These are phyloP conservation scores for Jacana jacana DNA, from an alignment of 2,113 vertebrate genomes.

Conservation along the genomic window DNA sequence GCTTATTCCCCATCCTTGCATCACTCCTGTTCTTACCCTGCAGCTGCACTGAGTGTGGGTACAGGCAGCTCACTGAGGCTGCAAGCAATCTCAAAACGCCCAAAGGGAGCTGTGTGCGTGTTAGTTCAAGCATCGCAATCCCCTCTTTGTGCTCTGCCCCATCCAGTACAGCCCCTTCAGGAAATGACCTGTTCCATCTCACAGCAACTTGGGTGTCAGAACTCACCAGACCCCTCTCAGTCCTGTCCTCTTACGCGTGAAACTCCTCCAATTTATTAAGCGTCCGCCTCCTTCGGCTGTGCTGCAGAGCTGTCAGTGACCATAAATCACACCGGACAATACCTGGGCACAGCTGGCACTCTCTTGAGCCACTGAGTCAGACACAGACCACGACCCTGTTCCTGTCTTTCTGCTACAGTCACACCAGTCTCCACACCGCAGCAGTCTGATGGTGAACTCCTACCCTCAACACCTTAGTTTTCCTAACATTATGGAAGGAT, in stretches of 20 bases:
- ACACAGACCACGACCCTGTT: too few relatives aligned
- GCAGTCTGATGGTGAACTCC: not conserved
- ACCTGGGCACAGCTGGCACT: not conserved
- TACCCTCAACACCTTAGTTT: accelerated
- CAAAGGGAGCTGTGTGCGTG: too few relatives aligned
- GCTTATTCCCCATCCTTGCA: not conserved
- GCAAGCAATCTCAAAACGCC: not conserved
- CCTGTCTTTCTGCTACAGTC: not conserved
- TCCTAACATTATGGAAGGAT: not conserved
- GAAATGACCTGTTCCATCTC: accelerated
- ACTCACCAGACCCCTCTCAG: not conserved
- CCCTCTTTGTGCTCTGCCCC: not conserved
- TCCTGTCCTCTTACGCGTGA: too few relatives aligned
- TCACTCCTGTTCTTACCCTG: not conserved
- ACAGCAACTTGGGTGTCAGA: not conserved
- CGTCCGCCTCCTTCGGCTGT: accelerated
- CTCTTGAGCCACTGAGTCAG: accelerated
- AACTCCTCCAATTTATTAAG: not conserved
- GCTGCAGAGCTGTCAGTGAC: not conserved
- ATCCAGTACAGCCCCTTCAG: too few relatives aligned
- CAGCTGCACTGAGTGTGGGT: too few relatives aligned
- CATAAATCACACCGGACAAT: not conserved
- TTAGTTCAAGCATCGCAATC: not conserved
- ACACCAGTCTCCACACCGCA: too few relatives aligned
- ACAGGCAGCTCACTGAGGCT: too few relatives aligned